phyloP scores from a whole-genome alignment of 2,888 invertebrate genomes.

The Ditylenchus weischeri region DNA sequence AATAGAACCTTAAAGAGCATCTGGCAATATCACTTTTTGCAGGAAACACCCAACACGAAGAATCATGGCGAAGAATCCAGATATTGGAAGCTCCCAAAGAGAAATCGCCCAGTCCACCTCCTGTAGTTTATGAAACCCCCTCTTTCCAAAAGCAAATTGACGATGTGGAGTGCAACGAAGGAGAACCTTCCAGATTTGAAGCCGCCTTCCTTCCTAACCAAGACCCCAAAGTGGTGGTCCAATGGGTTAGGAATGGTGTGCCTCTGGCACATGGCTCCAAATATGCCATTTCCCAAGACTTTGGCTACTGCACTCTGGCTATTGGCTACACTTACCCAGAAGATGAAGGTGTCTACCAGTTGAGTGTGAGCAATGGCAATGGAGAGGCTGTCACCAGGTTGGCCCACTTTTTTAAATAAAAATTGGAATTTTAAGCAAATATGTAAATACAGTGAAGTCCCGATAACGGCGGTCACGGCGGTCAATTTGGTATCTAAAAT shows the following conservation, averaged over 20 bases:
- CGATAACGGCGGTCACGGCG: too few species aligned
- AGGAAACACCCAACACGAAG: slow-evolving; percentile 69
- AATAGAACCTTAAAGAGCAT: too few species aligned
- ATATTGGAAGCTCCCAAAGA: slow-evolving; percentile 68
- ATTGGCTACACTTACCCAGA: slow-evolving; percentile 75
- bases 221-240: slow-evolving; percentile 74
- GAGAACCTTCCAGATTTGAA: slow-evolving; percentile 89
- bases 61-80: slow-evolving; percentile 58
- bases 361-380: slow-evolving; percentile 84
- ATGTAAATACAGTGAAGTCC: too few species aligned
- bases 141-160: slow-evolving; percentile 79
- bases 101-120: slow-evolving; percentile 36
- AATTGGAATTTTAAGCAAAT: too few species aligned
- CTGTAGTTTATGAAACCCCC: slow-evolving; percentile 52
- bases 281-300: slow-evolving; percentile 82
- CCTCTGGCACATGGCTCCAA: slow-evolving; percentile 56
- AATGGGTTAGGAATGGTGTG: slow-evolving; percentile 58
- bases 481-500: too few species aligned
- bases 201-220: slow-evolving; percentile 88
- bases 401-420: too few species aligned
- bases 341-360: slow-evolving; percentile 86
- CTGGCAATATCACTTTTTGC: too few species aligned
- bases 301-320: slow-evolving; percentile 88
- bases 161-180: slow-evolving; percentile 71
- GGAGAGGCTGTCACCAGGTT: slow-evolving; percentile 76